phyloP scores from a whole-genome alignment of 2,888 invertebrate species.

The Cynaeus angustus region DNA sequence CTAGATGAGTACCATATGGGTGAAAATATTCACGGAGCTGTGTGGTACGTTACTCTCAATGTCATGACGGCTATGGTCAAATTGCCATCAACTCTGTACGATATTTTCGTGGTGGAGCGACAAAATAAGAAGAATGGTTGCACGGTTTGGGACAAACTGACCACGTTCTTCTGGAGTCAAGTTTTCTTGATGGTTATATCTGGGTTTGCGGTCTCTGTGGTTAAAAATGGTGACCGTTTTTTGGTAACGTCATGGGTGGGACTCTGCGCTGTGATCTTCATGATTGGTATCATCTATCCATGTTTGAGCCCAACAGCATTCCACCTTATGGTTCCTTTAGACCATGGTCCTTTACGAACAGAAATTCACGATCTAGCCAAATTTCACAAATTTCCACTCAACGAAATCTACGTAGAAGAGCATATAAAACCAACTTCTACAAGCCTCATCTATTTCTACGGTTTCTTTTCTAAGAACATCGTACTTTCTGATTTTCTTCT shows the following conservation, averaged over 20 bases:
- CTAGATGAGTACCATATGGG: background rate
- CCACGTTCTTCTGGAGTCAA: constrained; percentile 12
- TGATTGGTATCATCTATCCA: constrained; percentile 11
- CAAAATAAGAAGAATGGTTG: background rate
- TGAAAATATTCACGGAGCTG: background rate
- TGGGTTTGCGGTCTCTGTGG: background rate
- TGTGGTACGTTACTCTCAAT: constrained; percentile 15
- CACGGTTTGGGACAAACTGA: constrained; percentile 5
- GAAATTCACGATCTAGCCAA: constrained; percentile 4
- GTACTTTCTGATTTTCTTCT: constrained; percentile 12
- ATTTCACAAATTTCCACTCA: background rate
- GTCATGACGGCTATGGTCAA: background rate
- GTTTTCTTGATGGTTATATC: background rate
- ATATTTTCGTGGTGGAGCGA: background rate
- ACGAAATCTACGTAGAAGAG: constrained; percentile 25
- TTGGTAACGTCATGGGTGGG: background rate
- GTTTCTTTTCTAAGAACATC: constrained; percentile 3
- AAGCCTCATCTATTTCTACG: constrained; percentile 7
- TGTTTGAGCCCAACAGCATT: background rate
- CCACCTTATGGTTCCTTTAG: background rate
- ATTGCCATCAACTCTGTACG: constrained; percentile 9
- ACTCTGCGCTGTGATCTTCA: constrained; percentile 8
- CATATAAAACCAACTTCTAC: background rate
- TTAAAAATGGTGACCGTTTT: background rate
- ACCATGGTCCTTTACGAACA: background rate